Evolutionary conservation across 2,797 vertebrate genomes (phyloP).

Genomic region (Halcyon leucocephala): DNA sequence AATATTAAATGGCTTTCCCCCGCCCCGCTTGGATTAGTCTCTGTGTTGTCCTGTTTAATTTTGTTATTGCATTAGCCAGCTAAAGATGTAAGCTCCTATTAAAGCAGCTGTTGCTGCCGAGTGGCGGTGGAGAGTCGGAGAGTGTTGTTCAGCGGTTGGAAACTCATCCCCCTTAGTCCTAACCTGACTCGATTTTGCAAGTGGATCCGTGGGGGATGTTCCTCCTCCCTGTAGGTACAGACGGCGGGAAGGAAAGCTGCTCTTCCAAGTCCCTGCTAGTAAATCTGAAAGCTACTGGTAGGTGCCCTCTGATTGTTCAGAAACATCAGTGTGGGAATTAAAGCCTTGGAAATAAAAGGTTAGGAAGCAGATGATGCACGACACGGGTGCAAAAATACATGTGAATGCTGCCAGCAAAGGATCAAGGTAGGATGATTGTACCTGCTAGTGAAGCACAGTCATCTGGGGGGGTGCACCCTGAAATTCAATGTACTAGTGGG

Average conservation of each 20-base stretch:
- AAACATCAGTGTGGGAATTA: neutral
- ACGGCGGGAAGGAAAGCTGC: neutral
- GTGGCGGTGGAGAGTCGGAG: neutral
- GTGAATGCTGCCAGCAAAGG: neutral
- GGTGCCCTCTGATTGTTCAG: neutral
- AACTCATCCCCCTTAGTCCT: neutral
- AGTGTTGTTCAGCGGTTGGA: neutral
- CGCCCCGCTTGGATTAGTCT: neutral
- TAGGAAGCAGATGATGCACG: neutral
- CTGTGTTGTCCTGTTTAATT: constrained; percentile 25
- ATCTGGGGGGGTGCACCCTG: neutral
- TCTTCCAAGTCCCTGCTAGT: neutral
- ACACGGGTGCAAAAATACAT: neutral
- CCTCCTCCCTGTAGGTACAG: neutral
- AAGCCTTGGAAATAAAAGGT: neutral
- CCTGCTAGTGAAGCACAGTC: neutral
- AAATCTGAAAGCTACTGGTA: neutral
- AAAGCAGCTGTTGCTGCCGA: constrained; percentile 26
- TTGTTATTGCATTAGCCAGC: neutral
- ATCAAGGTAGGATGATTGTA: neutral
- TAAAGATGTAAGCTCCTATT: neutral
- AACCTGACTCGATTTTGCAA: neutral
- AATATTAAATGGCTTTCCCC: neutral
- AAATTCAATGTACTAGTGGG: neutral
- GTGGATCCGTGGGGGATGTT: neutral